These are phyloP conservation scores for Polyploca ridens DNA, from an alignment of 2,888 invertebrate species.

Conservation along the genomic window DNA sequence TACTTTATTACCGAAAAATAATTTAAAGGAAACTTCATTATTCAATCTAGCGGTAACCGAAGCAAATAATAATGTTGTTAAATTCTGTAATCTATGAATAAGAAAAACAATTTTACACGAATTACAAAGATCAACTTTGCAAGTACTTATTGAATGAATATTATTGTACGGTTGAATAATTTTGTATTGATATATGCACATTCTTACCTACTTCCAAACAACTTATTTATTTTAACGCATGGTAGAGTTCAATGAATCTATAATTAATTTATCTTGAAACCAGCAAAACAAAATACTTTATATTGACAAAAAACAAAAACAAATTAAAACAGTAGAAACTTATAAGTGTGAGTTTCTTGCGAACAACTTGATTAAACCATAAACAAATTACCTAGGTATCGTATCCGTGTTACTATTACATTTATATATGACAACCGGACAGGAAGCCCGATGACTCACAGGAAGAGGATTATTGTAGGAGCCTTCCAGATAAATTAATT, in stretches of 20 bases:
- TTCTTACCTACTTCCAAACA: slow-evolving; percentile 33
- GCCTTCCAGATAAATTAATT: background rate
- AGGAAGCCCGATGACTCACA: slow-evolving; percentile 21
- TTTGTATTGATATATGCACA: too few relatives aligned
- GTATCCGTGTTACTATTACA: background rate
- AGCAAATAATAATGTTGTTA: slow-evolving; percentile 3
- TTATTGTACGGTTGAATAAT: slow-evolving; percentile 24
- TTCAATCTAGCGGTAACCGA: background rate
- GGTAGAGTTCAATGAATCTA: slow-evolving; percentile 24
- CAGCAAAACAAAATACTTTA: background rate
- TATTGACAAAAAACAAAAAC: background rate
- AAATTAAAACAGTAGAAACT: background rate
- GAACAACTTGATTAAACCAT: too few relatives aligned
- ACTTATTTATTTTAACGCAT: slow-evolving; percentile 26
- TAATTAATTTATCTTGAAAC: slow-evolving; percentile 20
- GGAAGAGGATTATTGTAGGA: slow-evolving; percentile 23
- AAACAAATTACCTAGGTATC: background rate
- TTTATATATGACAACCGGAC: slow-evolving; percentile 9
- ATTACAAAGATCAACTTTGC: background rate
- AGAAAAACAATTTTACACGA: background rate
- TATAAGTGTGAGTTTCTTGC: too few relatives aligned
- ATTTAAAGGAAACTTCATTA: background rate
- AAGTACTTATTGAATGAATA: slow-evolving; percentile 20
- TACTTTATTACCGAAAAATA: background rate
- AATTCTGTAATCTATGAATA: background rate